Conservation (phyloP, 1,140 invertebrate genomes). For the Brachystomella parvula region DNA sequence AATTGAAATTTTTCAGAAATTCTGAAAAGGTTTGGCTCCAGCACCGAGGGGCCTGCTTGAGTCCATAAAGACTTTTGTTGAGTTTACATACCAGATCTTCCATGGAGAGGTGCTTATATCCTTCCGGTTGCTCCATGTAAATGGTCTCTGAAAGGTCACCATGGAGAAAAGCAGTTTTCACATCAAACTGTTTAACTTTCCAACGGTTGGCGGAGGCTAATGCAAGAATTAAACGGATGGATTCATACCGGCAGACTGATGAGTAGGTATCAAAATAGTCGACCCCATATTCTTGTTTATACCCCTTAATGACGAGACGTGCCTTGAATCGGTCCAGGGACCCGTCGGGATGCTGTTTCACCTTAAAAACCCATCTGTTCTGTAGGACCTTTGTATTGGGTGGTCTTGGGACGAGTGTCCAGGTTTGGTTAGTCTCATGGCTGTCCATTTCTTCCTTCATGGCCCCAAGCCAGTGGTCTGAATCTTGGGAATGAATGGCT, state of each 20-base stretch:
- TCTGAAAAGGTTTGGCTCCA: slow-evolving; percentile 40
- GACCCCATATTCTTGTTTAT: slow-evolving; percentile 38
- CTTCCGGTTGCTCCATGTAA: slow-evolving; percentile 37
- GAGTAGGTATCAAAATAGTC: slow-evolving; percentile 42
- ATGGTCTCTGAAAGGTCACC: slow-evolving; percentile 40
- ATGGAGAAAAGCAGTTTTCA: slow-evolving; percentile 41
- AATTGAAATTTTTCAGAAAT: not conserved
- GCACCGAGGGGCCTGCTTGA: slow-evolving; percentile 44
- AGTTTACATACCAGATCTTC: slow-evolving; percentile 33
- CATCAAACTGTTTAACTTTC: slow-evolving; percentile 39
- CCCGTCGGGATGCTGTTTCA: slow-evolving; percentile 19
- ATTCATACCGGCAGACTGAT: slow-evolving; percentile 39
- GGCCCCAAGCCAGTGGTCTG: slow-evolving; percentile 25
- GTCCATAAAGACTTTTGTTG: slow-evolving; percentile 44
- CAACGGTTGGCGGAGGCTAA: slow-evolving; percentile 33
- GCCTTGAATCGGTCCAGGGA: slow-evolving; percentile 40
- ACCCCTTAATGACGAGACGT: slow-evolving; percentile 44
- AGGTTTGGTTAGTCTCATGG: slow-evolving; percentile 26
- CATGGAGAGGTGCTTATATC: not conserved
- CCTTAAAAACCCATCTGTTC: slow-evolving; percentile 21
- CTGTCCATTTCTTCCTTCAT: slow-evolving; percentile 31
- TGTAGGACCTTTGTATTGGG: slow-evolving; percentile 6
- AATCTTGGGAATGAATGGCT: slow-evolving; percentile 28
- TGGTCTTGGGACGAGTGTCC: not conserved
- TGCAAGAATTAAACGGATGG: slow-evolving; percentile 39